Evolutionary conservation across 2,113 vertebrate species (phyloP), one percentile per base, ranked within the genome.

Genomic region (Sturnus vulgaris): DNA sequence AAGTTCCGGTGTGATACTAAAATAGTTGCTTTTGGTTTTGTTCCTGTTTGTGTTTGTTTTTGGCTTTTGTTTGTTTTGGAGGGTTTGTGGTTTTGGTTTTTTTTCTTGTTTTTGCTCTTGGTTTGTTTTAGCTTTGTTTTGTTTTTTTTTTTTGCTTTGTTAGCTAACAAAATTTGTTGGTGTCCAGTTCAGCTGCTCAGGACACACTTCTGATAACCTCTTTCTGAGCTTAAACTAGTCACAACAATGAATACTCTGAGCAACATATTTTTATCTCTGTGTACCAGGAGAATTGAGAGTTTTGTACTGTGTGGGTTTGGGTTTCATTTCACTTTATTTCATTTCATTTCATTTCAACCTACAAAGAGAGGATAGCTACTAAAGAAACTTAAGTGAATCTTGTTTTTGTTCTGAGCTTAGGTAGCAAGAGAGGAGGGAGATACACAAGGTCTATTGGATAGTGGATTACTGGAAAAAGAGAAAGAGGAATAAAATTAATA

Each of bases 401-500:
- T 60, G 5, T 0, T 76, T 76, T 76, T 60, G 13, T 83, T 88
- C 46, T 37, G n/a, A 59, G 5, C 3, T 95, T 24, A 57, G 16
- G 8, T 35, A 53, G 46, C 60, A 82, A 60, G 10, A 57, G 2
- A 8, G 10, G 12, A 69, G 27, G 60, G 8, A 88, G 11, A 22
- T 44, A 40, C 39, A 21, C 2, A 4, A 46, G 5, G 0, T 60
- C 49, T 65, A 0, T 77, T 72, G 17, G 5, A 4, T 44, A 80
- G 46, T 17, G 12, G 1, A 18, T 66, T 73, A 37, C 2, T 70
- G 28, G 25, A 57, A 44, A 65, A 50, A 56, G 7, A 72, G 10
- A 44, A 10, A 60, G 9, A 22, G 2, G 2, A 33, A 39, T 70
- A 82, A 57, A 40, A 23, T 3, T 1, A 47, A 30, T 40, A 57